Base-by-base conservation (phyloP, 1,140 invertebrate genomes). In the Pachypeltis micranthus region DNA sequence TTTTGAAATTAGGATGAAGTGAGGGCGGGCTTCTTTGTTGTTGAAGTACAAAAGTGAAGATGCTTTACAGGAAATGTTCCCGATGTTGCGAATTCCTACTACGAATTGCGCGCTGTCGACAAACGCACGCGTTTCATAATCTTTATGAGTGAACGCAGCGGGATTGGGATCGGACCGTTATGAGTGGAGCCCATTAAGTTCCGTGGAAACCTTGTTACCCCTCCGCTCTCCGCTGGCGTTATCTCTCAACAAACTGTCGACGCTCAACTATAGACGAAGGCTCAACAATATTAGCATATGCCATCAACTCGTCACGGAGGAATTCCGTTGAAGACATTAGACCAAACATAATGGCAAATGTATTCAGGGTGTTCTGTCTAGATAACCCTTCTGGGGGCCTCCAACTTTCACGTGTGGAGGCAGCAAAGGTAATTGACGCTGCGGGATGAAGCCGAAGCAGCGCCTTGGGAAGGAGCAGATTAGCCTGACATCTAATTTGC, bases 321-420 rank as follows among this genome's bases (percentile, higher is more conserved):
- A 51, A 51, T 51, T 51, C 47, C 47, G 47, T 51, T 51, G 23
- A 51, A 51, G 47, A 51, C 47, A 51, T 51, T 51, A 51, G 47
- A 51, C 47, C 47, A 51, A 51, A 51, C 47, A 51, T 51, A 51
- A 51, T 51, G 47, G 47, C 47, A 51, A 51, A 51, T 51, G 47
- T 51, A 51, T 51, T 51, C 47, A 51, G 10, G 21, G 47, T 51
- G 47, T 51, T 51, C 47, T 14, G 47, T 21, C 47, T 51, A 51
- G 47, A 51, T 51, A 51, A 51, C 47, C 47, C 47, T 51, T 21
- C 19, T n/a, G n/a, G n/a, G n/a, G n/a, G n/a, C n/a, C n/a, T n/a
- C 23, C 47, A 51, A 51, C 10, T 10, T 21, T 51, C 47, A 51
- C 47, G 47, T 51, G 47, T 51, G 47, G 47, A 51, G 23, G 47